Base-by-base conservation (phyloP, 1,140 invertebrate genomes). In the Atta texana region DNA sequence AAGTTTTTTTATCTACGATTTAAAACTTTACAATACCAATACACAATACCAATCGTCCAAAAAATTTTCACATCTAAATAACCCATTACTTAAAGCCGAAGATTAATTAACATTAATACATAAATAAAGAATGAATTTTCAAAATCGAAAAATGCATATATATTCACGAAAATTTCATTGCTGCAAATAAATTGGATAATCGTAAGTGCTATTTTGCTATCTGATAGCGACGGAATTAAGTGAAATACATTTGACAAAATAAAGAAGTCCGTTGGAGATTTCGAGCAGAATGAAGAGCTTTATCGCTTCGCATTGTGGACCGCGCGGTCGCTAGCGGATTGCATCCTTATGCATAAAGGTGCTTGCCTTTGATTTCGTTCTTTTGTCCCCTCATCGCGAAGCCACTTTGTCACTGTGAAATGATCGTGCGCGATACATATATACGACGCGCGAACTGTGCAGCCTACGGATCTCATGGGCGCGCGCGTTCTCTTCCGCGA, bases 351-450 rank as follows among this genome's bases (percentile, higher is more conserved):
- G 75, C 63, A 66, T 59, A 49, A 68, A 75, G 28, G 34, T 16
- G 21, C 39, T 24, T 16, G 18, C 49, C 31, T 74, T 24, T 78
- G 28, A 86, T 57, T 80, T 72, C n/a, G 57, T 91, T 63, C 87
- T 88, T 86, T 90, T 87, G 55, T 84, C 71, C 66, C 66, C 57
- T 39, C 31, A 24, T 63, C 49, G 31, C 68, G 81, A 16, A 69
- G 44, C 82, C 90, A 88, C 89, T 90, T 91, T 91, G 90, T 91
- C 90, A 91, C 82, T 31, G 84, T 53, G 57, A 57, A 78, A 88
- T 87, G 89, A 90, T 90, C 89, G 64, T 72, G 74, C 75, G 61
- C 86, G 89, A 91, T 89, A 87, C 80, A 71, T 78, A 51, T 61
- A 57, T 59, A 68, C 55, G 71, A 84, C 16, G 63, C 71, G 31